phyloP scores from a whole-genome alignment of 2,113 vertebrate species.

The Cyanistes caeruleus region DNA sequence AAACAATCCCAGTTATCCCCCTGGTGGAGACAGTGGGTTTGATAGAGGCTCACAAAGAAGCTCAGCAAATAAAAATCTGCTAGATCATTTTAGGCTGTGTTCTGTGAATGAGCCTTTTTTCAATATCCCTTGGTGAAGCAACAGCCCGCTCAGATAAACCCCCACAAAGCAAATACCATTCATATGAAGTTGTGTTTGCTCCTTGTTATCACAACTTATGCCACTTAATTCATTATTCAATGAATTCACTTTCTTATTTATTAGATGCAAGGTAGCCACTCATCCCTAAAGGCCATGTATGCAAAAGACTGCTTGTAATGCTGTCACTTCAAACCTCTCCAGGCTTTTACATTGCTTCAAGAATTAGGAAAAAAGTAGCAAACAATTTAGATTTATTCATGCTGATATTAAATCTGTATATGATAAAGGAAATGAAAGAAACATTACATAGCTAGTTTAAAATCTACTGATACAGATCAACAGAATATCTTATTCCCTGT shows the following conservation, averaged over 20 bases:
- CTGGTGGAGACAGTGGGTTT: conserved; percentile 68
- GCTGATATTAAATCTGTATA: conserved; percentile 77
- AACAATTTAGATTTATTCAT: conserved; percentile 83
- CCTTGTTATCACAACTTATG: conserved; percentile 84
- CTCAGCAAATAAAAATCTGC: conserved; percentile 59
- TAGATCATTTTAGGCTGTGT: conserved; percentile 77
- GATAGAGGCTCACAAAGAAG: conserved; percentile 76
- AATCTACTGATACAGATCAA: conserved; percentile 58
- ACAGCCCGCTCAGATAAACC: conserved; percentile 80
- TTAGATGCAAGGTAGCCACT: conserved; percentile 83
- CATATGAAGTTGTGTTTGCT: conserved; percentile 85
- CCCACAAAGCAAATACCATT: conserved; percentile 83
- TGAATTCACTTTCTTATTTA: conserved; percentile 85
- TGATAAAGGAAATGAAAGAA: conserved; percentile 74
- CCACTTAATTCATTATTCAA: conserved; percentile 86
- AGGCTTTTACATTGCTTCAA: conserved; percentile 79
- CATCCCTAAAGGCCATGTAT: conserved; percentile 85
- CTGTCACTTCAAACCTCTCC: conserved; percentile 84
- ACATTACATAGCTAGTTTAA: conserved; percentile 40
- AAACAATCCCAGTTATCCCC: conserved; percentile 70
- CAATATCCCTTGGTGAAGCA: conserved; percentile 71
- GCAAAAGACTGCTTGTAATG: conserved; percentile 86
- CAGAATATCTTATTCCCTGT: neutral
- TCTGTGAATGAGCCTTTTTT: conserved; percentile 79
- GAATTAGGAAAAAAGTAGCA: conserved; percentile 81